phyloP scores from a whole-genome alignment of 1,140 invertebrate species.

The Elysia chlorotica region DNA sequence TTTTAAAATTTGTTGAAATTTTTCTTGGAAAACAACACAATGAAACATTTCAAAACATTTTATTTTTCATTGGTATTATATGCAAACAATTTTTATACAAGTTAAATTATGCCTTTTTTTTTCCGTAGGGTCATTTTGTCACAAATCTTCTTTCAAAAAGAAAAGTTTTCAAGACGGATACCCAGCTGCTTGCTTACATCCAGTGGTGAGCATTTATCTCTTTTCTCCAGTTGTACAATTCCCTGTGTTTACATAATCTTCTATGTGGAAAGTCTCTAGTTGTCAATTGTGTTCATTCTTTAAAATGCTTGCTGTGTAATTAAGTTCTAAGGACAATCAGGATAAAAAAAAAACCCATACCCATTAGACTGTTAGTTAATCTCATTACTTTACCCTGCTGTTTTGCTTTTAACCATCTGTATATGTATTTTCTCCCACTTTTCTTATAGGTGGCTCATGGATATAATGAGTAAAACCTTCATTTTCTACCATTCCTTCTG shows the following conservation, averaged over 20 bases:
- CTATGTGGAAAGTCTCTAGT: no score
- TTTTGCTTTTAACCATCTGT: not conserved
- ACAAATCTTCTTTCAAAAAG: slow-evolving; percentile 23
- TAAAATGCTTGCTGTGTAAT: not conserved
- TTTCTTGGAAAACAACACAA: not conserved
- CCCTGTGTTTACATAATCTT: no score
- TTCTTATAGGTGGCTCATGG: slow-evolving; percentile 36
- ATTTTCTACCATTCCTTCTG: slow-evolving; percentile 51
- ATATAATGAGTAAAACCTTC: slow-evolving; percentile 45
- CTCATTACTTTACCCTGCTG: not conserved
- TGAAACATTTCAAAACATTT: no score
- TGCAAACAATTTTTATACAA: not conserved
- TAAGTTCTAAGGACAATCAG: not conserved
- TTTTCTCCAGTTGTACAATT: no score
- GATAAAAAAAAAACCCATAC: not conserved
- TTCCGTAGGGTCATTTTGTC: slow-evolving; percentile 31
- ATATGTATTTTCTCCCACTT: not conserved
- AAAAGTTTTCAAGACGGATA: slow-evolving; percentile 33
- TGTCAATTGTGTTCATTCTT: not conserved
- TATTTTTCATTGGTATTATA: slow-evolving; percentile 7
- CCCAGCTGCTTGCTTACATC: slow-evolving; percentile 30
- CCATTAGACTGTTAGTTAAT: not conserved
- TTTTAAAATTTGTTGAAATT: no score
- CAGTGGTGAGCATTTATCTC: slow-evolving; percentile 35
- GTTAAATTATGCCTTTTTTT: not conserved